Percentiles rank a stretch among this genome's conserved stretches.
phyloP scores from a whole-genome alignment of 2,888 invertebrate genomes.

The Seira sanloemensis region DNA sequence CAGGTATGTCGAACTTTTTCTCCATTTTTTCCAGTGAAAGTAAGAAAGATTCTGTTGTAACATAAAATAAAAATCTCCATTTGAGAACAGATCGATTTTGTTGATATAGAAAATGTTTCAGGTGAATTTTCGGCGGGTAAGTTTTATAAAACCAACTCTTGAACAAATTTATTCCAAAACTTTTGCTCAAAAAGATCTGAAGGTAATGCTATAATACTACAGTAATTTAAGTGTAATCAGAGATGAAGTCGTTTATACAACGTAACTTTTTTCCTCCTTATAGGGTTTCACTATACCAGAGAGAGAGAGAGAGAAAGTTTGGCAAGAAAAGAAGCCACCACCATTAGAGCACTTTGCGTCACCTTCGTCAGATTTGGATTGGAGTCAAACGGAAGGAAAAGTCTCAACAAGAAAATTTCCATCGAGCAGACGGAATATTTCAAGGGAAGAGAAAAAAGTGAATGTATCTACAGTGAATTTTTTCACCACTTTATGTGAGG shows the following conservation, averaged over 20 bases:
- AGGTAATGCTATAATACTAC: not conserved
- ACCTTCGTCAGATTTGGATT: not conserved
- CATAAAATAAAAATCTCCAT: not conserved
- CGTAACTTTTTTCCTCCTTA: not conserved
- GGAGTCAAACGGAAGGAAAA: not conserved
- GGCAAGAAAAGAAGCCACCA: not conserved
- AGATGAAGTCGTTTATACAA: not conserved
- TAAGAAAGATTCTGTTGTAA: not conserved
- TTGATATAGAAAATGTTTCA: not conserved
- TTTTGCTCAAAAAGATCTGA: not conserved
- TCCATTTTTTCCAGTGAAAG: not conserved
- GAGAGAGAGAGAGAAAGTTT: not conserved
- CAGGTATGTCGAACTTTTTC: not conserved
- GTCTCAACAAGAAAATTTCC: not conserved
- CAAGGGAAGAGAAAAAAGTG: not conserved
- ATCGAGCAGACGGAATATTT: not conserved
- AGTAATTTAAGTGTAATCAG: not conserved
- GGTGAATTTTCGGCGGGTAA: not conserved
- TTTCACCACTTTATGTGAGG: slow-evolving; percentile 24
- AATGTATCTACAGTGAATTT: slow-evolving; percentile 87
- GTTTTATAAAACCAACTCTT: not conserved
- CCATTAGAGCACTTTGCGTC: not conserved
- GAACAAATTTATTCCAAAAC: not conserved
- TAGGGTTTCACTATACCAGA: too few relatives aligned
- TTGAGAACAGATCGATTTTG: not conserved